A percentile compares a stretch with the other conserved stretches of the same genome.
Evolutionary conservation across 1,140 invertebrate genomes (phyloP).

Genomic region (Helicoverpa zea): DNA sequence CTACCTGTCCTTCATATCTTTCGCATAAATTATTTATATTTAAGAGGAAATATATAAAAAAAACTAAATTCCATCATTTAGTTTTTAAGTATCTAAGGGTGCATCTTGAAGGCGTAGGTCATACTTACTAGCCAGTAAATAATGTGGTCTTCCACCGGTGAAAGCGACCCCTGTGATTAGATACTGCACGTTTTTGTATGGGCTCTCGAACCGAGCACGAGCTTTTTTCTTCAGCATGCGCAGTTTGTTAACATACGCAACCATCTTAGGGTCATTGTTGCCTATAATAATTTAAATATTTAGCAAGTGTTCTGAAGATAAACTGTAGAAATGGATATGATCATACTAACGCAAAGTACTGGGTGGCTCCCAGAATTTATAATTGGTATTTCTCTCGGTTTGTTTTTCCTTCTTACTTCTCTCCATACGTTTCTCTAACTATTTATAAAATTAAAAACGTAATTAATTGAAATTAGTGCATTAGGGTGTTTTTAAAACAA

Average conservation of each 20-base stretch:
- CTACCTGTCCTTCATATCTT: too few relatives aligned
- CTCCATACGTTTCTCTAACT: slow-evolving; percentile 76
- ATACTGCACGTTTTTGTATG: slow-evolving; percentile 72
- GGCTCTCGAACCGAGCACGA: slow-evolving; percentile 65
- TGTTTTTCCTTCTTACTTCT: slow-evolving; percentile 74
- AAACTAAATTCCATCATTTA: too few relatives aligned
- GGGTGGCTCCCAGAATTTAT: slow-evolving; percentile 82
- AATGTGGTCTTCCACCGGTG: slow-evolving; percentile 64
- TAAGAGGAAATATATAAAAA: too few relatives aligned
- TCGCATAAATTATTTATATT: too few relatives aligned
- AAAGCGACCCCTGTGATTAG: slow-evolving; percentile 68
- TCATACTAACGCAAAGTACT: slow-evolving; percentile 75
- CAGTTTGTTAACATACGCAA: slow-evolving; percentile 68
- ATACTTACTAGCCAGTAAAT: slow-evolving; percentile 68
- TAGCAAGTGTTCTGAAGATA: neutral
- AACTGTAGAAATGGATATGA: neutral
- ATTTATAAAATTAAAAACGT: slow-evolving; percentile 24
- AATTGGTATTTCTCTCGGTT: slow-evolving; percentile 72
- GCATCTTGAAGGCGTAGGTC: neutral
- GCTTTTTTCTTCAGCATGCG: slow-evolving; percentile 73
- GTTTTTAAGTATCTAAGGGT: too few relatives aligned
- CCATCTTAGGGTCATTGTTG: slow-evolving; percentile 71
- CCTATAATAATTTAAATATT: slow-evolving; percentile 58
- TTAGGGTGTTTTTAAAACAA: neutral
- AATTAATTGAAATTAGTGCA: neutral